Evolutionary conservation across 2,113 vertebrate species (phyloP).

Genomic region (Bettongia penicillata): DNA sequence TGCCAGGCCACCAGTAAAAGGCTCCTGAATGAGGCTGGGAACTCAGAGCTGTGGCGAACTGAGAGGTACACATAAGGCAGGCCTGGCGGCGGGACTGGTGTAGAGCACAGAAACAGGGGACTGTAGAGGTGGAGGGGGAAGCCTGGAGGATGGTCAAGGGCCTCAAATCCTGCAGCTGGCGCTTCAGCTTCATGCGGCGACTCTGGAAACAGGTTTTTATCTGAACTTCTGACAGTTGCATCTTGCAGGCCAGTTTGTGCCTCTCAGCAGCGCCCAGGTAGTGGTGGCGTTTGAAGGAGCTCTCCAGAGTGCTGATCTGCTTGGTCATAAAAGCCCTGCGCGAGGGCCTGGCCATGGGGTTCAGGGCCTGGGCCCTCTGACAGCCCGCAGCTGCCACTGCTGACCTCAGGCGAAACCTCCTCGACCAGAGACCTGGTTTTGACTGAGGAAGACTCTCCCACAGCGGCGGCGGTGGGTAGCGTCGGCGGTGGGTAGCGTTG

Average conservation of each 20-base stretch:
- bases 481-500: not conserved
- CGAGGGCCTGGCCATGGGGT: conserved; percentile 15
- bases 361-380: not conserved
- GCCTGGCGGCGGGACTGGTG: conserved; percentile 22
- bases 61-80: conserved; percentile 46
- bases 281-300: conserved; percentile 83
- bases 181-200: conserved; percentile 89
- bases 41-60: conserved; percentile 22
- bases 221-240: conserved; percentile 89
- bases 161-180: conserved; percentile 84
- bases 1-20: conserved; percentile 40
- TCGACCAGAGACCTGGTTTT: not conserved
- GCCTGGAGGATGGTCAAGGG: not conserved
- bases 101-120: conserved; percentile 46
- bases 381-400: not conserved
- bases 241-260: conserved; percentile 79
- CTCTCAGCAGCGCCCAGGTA: conserved; percentile 85
- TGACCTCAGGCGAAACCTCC: not conserved
- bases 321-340: conserved; percentile 86
- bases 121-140: conserved; percentile 71
- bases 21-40: conserved; percentile 11
- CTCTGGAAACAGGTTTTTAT: conserved; percentile 93
- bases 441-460: not conserved
- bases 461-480: no score
- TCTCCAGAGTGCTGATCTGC: conserved; percentile 87